These are phyloP conservation scores for Hypotaenidia philippensis DNA, from an alignment of 2,797 vertebrate species.

Conservation along the genomic window DNA sequence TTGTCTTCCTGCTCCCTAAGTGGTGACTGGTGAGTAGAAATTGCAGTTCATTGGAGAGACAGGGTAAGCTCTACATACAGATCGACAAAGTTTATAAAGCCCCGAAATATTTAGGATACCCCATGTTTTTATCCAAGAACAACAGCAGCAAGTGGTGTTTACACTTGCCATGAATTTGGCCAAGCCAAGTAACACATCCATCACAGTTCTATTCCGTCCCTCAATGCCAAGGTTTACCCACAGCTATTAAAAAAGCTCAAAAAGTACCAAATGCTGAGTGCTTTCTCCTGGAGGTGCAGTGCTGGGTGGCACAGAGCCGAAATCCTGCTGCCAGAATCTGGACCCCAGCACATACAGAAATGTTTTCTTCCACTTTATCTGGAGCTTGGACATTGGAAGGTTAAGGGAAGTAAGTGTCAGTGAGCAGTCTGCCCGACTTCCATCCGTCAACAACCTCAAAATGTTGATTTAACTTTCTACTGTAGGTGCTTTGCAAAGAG, in stretches of 20 bases:
- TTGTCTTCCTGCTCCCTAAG: background rate
- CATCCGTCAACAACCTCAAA: background rate
- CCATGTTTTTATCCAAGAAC: background rate
- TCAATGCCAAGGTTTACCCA: background rate
- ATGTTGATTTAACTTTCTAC: background rate
- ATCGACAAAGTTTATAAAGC: background rate
- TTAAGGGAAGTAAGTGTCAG: background rate
- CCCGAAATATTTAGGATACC: background rate
- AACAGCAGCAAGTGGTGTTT: background rate
- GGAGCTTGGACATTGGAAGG: background rate
- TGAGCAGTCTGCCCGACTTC: background rate
- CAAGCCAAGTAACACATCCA: slow-evolving; percentile 16
- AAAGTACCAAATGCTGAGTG: background rate
- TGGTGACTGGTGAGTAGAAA: background rate
- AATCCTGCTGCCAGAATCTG: background rate
- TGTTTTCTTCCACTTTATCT: background rate
- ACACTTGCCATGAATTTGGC: slow-evolving; percentile 35
- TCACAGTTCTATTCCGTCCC: background rate
- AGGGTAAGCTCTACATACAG: background rate
- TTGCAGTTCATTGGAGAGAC: background rate
- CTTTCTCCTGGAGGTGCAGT: background rate
- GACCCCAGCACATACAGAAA: background rate
- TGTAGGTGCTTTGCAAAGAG: background rate
- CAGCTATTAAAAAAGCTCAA: background rate
- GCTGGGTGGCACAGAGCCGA: background rate